phyloP scores from a whole-genome alignment of 2,113 vertebrate species.

The Ceyx cyanopectus region DNA sequence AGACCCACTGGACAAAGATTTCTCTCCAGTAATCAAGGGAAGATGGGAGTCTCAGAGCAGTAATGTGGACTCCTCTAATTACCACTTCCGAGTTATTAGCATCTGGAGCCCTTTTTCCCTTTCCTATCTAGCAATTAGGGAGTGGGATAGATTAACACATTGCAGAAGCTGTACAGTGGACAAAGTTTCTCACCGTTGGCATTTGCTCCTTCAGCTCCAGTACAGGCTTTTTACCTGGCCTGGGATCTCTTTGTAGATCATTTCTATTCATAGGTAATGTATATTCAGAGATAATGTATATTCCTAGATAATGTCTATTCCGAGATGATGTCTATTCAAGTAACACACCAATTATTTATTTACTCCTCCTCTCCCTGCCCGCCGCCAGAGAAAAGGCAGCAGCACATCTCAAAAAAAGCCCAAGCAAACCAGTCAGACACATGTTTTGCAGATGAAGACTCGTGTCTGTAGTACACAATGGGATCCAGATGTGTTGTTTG shows the following conservation, averaged over 20 bases:
- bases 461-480: slow-evolving; percentile 51
- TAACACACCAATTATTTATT: slow-evolving; percentile 16
- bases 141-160: slow-evolving; percentile 36
- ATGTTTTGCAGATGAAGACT: slow-evolving; percentile 71
- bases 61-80: slow-evolving; percentile 64
- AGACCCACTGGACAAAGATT: slow-evolving; percentile 48
- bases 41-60: slow-evolving; percentile 49
- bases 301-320: too few species aligned
- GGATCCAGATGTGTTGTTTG: slow-evolving; percentile 64
- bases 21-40: slow-evolving; percentile 59
- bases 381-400: slow-evolving; percentile 18
- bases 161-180: slow-evolving; percentile 12
- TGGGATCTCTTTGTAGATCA: neutral
- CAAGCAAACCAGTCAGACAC: slow-evolving; percentile 53
- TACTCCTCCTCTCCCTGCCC: slow-evolving; percentile 48
- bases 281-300: too few species aligned
- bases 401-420: slow-evolving; percentile 53
- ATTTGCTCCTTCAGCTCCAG: slow-evolving; percentile 5
- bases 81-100: slow-evolving; percentile 68
- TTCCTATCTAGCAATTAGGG: slow-evolving; percentile 51
- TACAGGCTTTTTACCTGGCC: neutral
- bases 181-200: slow-evolving; percentile 8
- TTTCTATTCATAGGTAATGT: neutral
- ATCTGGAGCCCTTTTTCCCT: slow-evolving; percentile 66
- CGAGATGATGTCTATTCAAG: neutral